phyloP scores from a whole-genome alignment of 2,888 invertebrate genomes.

The Drosophila prolongata region DNA sequence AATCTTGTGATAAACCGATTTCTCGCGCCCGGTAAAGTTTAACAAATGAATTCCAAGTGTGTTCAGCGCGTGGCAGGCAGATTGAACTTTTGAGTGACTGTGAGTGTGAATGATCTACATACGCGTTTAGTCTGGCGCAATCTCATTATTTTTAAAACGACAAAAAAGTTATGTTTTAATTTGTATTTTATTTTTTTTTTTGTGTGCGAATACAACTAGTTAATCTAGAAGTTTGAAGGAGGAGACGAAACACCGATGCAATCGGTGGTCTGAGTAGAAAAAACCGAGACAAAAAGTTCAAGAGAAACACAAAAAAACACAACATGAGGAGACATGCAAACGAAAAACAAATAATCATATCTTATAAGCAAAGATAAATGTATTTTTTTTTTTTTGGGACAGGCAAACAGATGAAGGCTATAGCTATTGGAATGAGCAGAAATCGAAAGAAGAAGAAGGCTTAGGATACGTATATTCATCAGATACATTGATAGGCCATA shows the following conservation, averaged over 20 bases:
- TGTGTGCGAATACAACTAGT: conserved; percentile 5
- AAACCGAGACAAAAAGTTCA: conserved; percentile 11
- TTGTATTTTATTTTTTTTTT: conserved; percentile 3
- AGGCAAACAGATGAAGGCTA: neutral
- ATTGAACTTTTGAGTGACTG: conserved; percentile 13
- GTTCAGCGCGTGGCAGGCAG: conserved; percentile 36
- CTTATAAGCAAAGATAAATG: conserved; percentile 22
- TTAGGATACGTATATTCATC: conserved; percentile 43
- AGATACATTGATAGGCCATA: conserved; percentile 71
- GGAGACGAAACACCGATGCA: conserved; percentile 49
- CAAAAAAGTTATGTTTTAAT: conserved; percentile 11
- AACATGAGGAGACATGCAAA: conserved; percentile 45
- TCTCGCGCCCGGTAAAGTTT: conserved; percentile 34
- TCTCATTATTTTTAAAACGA: conserved; percentile 65
- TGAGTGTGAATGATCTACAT: conserved; percentile 22
- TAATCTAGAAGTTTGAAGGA: neutral
- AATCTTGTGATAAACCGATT: conserved; percentile 66
- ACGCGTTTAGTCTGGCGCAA: conserved; percentile 46
- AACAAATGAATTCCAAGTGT: conserved; percentile 40
- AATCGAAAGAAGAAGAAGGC: neutral
- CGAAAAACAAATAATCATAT: conserved; percentile 20
- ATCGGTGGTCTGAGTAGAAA: conserved; percentile 40
- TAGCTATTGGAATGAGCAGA: neutral
- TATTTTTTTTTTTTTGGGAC: conserved; percentile 43
- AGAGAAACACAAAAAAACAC: conserved; percentile 18